Percentiles rank a stretch among this genome's conserved stretches.
Evolutionary conservation across 2,888 invertebrate species (phyloP).

Genomic region (Phrixothrix hirtus): DNA sequence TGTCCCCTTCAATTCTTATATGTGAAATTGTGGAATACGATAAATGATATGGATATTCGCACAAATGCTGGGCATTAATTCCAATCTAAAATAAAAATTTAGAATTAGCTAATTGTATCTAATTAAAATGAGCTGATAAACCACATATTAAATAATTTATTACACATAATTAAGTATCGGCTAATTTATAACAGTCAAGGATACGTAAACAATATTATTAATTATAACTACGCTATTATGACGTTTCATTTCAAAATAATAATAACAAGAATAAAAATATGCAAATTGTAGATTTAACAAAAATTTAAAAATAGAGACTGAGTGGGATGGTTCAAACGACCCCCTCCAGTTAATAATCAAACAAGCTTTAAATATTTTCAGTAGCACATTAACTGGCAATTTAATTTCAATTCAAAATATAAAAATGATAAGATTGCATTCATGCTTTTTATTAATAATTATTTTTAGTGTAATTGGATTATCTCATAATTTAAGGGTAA

Average conservation of each 20-base stretch:
- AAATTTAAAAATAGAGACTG: conserved; percentile 23
- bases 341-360: conserved; percentile 14
- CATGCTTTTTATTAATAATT: background rate
- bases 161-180: too few species aligned
- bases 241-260: too few species aligned
- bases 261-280: too few species aligned
- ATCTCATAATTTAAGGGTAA: conserved; percentile 20
- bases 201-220: too few species aligned
- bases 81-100: conserved; percentile 15
- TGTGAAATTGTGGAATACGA: conserved; percentile 68
- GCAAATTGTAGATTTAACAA: too few species aligned
- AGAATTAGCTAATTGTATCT: background rate
- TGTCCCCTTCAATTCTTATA: conserved; percentile 76
- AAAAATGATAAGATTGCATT: conserved; percentile 7
- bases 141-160: too few species aligned
- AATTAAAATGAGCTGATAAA: background rate
- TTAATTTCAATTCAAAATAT: conserved; percentile 7
- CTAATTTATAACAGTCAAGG: too few species aligned
- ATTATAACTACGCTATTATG: too few species aligned
- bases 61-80: conserved; percentile 58
- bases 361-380: conserved; percentile 19
- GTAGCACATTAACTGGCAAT: conserved; percentile 9
- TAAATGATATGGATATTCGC: conserved; percentile 75
- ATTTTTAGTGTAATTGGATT: conserved; percentile 11
- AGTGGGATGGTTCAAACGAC: conserved; percentile 15